These are phyloP conservation scores for Squalus acanthias DNA, from an alignment of 2,797 vertebrate genomes.

Conservation along the genomic window DNA sequence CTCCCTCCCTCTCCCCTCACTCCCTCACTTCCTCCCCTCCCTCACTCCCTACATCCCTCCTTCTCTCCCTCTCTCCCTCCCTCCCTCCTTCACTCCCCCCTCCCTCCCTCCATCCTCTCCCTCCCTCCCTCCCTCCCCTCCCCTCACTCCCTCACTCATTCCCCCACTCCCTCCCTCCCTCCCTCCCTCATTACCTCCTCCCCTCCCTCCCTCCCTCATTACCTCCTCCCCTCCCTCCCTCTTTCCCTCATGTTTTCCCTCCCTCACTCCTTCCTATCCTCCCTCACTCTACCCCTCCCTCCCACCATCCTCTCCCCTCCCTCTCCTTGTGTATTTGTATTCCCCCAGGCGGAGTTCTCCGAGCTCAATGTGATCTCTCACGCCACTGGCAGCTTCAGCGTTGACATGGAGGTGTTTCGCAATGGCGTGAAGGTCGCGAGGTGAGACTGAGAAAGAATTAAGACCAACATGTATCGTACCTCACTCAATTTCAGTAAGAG, in stretches of 20 bases:
- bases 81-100: too few relatives aligned
- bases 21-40: too few relatives aligned
- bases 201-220: too few relatives aligned
- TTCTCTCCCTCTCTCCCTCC: too few relatives aligned
- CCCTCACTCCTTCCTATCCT: neutral
- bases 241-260: too few relatives aligned
- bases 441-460: constrained; percentile 51
- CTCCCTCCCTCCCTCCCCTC: too few relatives aligned
- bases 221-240: too few relatives aligned
- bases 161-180: accelerated
- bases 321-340: accelerated
- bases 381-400: constrained; percentile 70
- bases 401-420: constrained; percentile 74
- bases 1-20: too few relatives aligned
- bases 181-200: too few relatives aligned
- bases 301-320: neutral
- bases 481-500: neutral
- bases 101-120: neutral
- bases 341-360: constrained; percentile 73
- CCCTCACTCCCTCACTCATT: too few relatives aligned
- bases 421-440: constrained; percentile 73
- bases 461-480: neutral
- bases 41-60: too few relatives aligned
- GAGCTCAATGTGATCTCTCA: constrained; percentile 80
- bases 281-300: neutral